Conservation (phyloP, 1,140 invertebrate genomes). For the Reticulitermes speratus region DNA sequence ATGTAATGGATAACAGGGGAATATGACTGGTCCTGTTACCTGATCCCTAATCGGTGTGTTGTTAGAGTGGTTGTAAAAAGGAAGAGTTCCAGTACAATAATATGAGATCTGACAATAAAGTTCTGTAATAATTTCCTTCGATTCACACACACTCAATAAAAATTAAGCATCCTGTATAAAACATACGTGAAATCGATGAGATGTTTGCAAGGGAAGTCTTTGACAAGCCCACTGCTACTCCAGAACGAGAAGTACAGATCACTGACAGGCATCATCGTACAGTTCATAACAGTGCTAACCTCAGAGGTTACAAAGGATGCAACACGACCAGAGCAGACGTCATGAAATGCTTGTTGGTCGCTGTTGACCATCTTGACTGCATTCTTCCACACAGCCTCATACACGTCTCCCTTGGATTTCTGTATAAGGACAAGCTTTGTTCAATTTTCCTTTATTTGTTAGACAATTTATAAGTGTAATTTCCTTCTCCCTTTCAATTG, state of each 20-base stretch:
- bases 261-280: neutral
- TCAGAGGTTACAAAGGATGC: neutral
- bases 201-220: neutral
- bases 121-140: no score
- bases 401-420: neutral
- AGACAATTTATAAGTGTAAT: neutral
- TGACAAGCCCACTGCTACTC: neutral
- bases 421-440: neutral
- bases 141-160: no score
- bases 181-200: neutral
- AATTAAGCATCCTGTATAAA: neutral
- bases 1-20: no score
- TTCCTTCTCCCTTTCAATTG: no score
- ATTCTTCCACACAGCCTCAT: conserved; percentile 6
- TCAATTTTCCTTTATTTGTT: no score
- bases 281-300: neutral
- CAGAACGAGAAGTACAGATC: neutral
- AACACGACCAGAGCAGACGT: neutral
- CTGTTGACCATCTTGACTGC: neutral
- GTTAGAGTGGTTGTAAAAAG: no score
- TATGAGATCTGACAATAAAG: no score
- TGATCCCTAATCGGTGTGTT: no score
- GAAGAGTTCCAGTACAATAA: no score
- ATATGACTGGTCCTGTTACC: no score
- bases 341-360: neutral